Conservation (phyloP, 2,797 vertebrate species). For the Darevskia mixta region DNA sequence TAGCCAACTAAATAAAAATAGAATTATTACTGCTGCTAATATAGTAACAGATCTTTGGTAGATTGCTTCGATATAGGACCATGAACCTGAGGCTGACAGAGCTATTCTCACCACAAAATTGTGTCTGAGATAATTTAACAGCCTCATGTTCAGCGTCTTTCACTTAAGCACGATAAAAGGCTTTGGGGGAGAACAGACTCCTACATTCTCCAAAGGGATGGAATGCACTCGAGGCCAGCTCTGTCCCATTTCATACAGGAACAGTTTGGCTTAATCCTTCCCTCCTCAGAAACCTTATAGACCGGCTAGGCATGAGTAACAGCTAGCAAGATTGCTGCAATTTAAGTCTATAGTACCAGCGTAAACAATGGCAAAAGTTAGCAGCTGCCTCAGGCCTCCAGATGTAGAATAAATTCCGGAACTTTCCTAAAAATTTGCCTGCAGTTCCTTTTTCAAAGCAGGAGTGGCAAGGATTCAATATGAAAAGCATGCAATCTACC, state of each 20-base stretch:
- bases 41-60: too few species aligned
- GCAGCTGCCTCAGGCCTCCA: conserved; percentile 2
- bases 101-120: conserved; percentile 16
- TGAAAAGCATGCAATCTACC: not conserved
- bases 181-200: conserved; percentile 18
- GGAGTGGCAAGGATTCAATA: not conserved
- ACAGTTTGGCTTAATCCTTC: conserved; percentile 41
- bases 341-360: conserved; percentile 23
- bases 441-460: conserved; percentile 30
- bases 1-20: too few species aligned
- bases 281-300: conserved; percentile 3
- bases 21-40: too few species aligned
- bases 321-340: not conserved
- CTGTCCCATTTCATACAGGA: conserved; percentile 5
- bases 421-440: conserved; percentile 33
- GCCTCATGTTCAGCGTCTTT: not conserved
- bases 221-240: conserved; percentile 9
- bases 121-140: not conserved
- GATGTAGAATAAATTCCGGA: not conserved
- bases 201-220: not conserved
- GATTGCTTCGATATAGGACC: too few species aligned
- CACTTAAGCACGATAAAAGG: conserved; percentile 7
- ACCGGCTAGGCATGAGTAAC: not conserved
- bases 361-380: conserved; percentile 19
- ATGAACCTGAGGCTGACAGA: too few species aligned